A percentile compares a stretch with the other conserved stretches of the same genome.
Evolutionary conservation across 2,797 vertebrate genomes (phyloP).

Genomic region (Chelonia mydas): DNA sequence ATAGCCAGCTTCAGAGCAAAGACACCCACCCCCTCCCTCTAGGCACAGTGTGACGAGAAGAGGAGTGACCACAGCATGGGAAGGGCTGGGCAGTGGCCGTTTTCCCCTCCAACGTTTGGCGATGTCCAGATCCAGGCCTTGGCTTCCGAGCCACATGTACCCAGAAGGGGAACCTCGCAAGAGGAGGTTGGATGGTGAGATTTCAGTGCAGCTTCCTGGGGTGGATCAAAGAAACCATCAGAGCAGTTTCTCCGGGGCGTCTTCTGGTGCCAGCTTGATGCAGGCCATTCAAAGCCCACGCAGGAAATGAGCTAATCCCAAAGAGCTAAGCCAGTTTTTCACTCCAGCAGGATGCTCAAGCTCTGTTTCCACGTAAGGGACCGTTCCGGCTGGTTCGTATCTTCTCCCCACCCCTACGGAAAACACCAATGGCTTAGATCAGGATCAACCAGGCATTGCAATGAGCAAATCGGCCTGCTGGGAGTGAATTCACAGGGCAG

Average conservation of each 20-base stretch:
- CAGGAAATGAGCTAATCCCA: background rate
- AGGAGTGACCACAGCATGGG: background rate
- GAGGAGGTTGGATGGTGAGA: background rate
- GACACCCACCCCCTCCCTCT: background rate
- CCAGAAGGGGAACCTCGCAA: background rate
- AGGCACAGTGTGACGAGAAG: background rate
- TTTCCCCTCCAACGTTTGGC: background rate
- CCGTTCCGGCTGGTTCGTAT: background rate
- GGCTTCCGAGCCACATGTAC: background rate
- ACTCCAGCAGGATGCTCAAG: background rate
- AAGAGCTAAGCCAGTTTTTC: background rate
- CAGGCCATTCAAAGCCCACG: background rate
- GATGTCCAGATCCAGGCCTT: background rate
- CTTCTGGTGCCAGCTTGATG: background rate
- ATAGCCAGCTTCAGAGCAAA: background rate
- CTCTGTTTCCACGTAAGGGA: background rate
- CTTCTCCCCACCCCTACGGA: background rate
- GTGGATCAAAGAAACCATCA: background rate
- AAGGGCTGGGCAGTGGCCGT: background rate
- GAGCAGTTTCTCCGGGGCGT: background rate
- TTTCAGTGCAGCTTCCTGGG: background rate
- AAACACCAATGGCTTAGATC: background rate
- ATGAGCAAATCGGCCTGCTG: background rate
- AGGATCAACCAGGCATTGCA: background rate
- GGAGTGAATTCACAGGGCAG: background rate